Conservation (phyloP, 2,113 vertebrate species). For the Macquaria australasica region DNA sequence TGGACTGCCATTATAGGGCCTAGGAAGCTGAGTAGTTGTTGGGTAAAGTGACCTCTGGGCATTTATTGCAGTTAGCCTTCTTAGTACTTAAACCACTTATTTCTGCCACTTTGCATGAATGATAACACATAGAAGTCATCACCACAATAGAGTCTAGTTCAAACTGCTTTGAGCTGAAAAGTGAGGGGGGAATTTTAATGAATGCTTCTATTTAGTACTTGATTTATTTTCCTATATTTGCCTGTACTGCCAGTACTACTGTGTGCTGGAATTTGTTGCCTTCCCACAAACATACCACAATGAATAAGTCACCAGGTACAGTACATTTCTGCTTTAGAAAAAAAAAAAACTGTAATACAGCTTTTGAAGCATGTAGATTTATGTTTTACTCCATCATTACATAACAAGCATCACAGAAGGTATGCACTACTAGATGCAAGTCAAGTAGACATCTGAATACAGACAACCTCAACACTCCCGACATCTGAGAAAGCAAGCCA, state of each 20-base stretch:
- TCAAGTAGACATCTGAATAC: conserved; percentile 67
- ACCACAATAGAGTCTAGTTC: neutral
- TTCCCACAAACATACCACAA: neutral
- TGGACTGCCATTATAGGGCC: conserved; percentile 33
- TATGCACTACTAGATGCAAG: conserved; percentile 40
- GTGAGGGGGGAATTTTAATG: neutral
- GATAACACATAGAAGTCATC: neutral
- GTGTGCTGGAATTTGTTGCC: neutral
- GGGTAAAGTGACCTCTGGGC: conserved; percentile 55
- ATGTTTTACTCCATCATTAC: neutral
- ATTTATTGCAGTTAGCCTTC: conserved; percentile 48
- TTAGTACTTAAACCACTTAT: conserved; percentile 28
- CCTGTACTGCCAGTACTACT: neutral
- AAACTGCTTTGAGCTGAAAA: neutral
- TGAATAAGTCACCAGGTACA: neutral
- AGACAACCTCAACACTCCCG: conserved; percentile 51
- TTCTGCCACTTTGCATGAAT: conserved; percentile 31
- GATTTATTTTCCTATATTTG: neutral
- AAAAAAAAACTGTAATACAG: neutral
- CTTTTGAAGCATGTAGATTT: neutral
- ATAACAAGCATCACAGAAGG: conserved; percentile 24
- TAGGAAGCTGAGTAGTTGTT: conserved; percentile 59
- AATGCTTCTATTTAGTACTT: neutral
- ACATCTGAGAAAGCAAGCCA: conserved; percentile 75
- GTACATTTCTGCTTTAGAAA: neutral